These are phyloP conservation scores for Diogma glabrata DNA, from an alignment of 2,888 invertebrate species.

Conservation along the genomic window DNA sequence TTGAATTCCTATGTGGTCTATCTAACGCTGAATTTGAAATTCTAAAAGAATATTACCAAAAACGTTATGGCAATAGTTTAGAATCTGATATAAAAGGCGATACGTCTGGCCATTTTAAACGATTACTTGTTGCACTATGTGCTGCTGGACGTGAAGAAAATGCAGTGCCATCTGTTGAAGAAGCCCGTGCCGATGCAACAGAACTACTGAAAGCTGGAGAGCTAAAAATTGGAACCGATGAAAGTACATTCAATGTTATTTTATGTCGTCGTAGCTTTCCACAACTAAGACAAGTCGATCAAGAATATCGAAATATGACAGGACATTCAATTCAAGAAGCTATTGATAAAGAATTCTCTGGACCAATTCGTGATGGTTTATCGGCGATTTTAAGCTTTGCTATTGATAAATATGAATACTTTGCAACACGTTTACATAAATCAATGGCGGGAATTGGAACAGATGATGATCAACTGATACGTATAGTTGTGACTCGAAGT, in stretches of 20 bases:
- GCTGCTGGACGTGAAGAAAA: slow-evolving; percentile 62
- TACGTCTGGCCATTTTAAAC: slow-evolving; percentile 84
- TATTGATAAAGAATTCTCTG: slow-evolving; percentile 74
- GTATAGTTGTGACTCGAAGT: slow-evolving; percentile 69
- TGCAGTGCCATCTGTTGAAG: slow-evolving; percentile 54
- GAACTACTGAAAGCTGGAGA: slow-evolving; percentile 65
- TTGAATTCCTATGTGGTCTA: slow-evolving; percentile 81
- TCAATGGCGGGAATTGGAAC: slow-evolving; percentile 87
- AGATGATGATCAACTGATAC: slow-evolving; percentile 73
- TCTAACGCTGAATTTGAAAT: slow-evolving; percentile 73
- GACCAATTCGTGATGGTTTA: slow-evolving; percentile 66
- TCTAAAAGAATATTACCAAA: slow-evolving; percentile 64
- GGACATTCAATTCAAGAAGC: slow-evolving; percentile 71
- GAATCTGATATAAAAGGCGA: slow-evolving; percentile 78
- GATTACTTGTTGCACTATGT: slow-evolving; percentile 75
- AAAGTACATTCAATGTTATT: slow-evolving; percentile 73
- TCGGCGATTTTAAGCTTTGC: slow-evolving; percentile 72
- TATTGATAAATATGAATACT: slow-evolving; percentile 68
- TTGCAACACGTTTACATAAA: slow-evolving; percentile 75
- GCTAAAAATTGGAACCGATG: slow-evolving; percentile 63
- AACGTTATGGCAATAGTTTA: slow-evolving; percentile 60
- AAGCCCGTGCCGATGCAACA: slow-evolving; percentile 72
- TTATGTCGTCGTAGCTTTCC: slow-evolving; percentile 66
- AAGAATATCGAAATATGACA: slow-evolving; percentile 44
- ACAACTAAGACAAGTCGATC: slow-evolving; percentile 48